phyloP scores from a whole-genome alignment of 2,113 vertebrate species.

The Microcebus griseorufus region DNA sequence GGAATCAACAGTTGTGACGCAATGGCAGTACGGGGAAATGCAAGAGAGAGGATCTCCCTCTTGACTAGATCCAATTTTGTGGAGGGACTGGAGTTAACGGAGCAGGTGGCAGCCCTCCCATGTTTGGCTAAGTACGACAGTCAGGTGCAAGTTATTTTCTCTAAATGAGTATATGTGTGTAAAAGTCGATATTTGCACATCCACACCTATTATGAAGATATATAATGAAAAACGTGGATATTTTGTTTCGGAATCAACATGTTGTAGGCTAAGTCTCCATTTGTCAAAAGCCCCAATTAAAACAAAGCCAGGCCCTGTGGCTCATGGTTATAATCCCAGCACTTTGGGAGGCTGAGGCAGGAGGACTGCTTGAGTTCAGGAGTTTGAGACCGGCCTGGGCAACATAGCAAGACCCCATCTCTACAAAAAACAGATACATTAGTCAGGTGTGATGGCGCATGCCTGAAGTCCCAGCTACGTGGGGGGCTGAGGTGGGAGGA shows the following conservation, averaged over 20 bases:
- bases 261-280: not conserved
- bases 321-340: no score
- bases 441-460: no score
- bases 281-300: not conserved
- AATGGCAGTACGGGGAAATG: accelerated
- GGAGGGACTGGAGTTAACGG: accelerated
- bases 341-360: no score
- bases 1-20: not conserved
- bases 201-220: not conserved
- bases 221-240: not conserved
- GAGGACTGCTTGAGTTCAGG: no score
- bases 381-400: no score
- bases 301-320: no score
- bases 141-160: not conserved
- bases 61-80: no score
- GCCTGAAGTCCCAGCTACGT: no score
- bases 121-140: not conserved
- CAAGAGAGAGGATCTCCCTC: not conserved
- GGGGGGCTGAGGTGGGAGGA: no score
- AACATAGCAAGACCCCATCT: no score
- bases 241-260: not conserved
- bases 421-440: no score
- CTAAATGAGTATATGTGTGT: not conserved
- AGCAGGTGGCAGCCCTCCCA: accelerated
- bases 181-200: not conserved